phyloP scores from a whole-genome alignment of 2,797 vertebrate species.

The Megaceryle alcyon region DNA sequence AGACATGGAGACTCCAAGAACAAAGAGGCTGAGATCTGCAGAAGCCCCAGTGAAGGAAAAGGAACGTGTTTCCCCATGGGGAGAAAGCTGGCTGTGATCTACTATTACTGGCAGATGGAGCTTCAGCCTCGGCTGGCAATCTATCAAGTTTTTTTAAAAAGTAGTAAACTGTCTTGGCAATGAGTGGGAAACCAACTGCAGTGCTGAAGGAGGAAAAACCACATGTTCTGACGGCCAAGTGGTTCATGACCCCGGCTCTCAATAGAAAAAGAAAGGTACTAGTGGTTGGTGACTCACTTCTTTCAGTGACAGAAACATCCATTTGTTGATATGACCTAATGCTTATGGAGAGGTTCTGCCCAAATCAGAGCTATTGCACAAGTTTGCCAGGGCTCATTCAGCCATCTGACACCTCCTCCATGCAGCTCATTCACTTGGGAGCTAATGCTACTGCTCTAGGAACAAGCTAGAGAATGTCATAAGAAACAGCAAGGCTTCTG shows the following conservation, averaged over 20 bases:
- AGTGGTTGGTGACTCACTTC: constrained; percentile 38
- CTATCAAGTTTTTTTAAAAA: constrained; percentile 23
- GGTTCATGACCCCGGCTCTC: not conserved
- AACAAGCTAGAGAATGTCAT: not conserved
- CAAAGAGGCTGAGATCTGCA: constrained; percentile 27
- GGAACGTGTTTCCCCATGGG: constrained; percentile 19
- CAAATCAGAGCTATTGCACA: not conserved
- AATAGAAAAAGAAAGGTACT: constrained; percentile 12
- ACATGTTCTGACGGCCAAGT: not conserved
- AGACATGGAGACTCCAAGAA: not conserved
- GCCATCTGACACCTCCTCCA: not conserved
- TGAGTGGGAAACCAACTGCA: constrained; percentile 38
- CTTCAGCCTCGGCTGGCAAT: constrained; percentile 56
- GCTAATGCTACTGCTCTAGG: not conserved
- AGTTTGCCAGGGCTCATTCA: not conserved
- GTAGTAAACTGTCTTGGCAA: constrained; percentile 41
- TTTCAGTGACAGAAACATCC: not conserved
- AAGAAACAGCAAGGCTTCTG: not conserved
- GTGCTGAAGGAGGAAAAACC: constrained; percentile 22
- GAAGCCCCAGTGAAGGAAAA: not conserved
- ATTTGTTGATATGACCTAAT: constrained; percentile 4
- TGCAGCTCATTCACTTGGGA: not conserved
- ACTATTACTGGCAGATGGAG: constrained; percentile 51
- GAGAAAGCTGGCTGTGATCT: constrained; percentile 50
- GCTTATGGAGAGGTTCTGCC: not conserved